Base-by-base conservation (phyloP, 2,888 invertebrate genomes). In the Tholera decimalis region DNA sequence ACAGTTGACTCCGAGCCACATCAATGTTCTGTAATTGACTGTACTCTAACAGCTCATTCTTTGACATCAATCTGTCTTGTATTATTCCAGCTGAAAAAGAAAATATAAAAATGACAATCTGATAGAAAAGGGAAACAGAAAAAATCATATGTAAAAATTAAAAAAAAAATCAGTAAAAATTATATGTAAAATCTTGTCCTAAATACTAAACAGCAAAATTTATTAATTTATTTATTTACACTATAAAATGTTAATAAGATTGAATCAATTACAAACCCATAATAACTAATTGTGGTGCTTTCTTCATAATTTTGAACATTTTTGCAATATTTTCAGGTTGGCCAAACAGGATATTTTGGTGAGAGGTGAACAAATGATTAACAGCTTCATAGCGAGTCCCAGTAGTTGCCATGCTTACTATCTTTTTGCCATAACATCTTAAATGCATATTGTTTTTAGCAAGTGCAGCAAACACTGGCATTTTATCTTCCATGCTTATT, bases 281-380 rank as follows among this genome's bases (percentile, higher is more conserved):
- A 22, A 98, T 91, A 76, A 97, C 88, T 83, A 98, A 91, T 86
- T 97, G 97, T 1, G 97, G 97, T 72, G 96, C 96, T 86, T 97
- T 98, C 67, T 96, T 97, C 6, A 97, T 88, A 44, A 97, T 96
- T 88, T 96, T 97, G 39, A 97, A 88, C 83, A 98, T 86, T 77
- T 96, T 95, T 11, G 89, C 89, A 39, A 97, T 96, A 83, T 97
- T 96, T 35, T 96, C 95, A 51, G 97, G 97, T 58, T 96, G 96
- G 46, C 97, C 97, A 91, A 98, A 98, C 47, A 98, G 96, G 1
- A 97, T 94, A 74, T 96, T 96, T 85, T 96, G 97, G 33, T 96
- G 96, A 0, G 97, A 96, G n/a, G 95, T 92, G 82, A 97, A 97
- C 50, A 98, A 92, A 3, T 96, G 95, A 59, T 97, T 89, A 0